Evolutionary conservation across 2,888 invertebrate genomes (phyloP).

Genomic region (Tiphia femorata): DNA sequence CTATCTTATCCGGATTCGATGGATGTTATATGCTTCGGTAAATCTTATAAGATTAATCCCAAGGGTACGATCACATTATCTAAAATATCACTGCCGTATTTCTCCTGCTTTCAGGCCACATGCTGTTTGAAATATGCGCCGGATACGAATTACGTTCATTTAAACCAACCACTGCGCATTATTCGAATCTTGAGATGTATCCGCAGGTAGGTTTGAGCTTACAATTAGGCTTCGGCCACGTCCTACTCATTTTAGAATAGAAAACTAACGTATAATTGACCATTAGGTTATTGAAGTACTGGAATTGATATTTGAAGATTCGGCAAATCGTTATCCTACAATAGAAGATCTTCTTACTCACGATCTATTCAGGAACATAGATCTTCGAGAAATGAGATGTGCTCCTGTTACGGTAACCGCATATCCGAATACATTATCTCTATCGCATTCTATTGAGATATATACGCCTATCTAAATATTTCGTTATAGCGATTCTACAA

Average conservation of each 20-base stretch:
- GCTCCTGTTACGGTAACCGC: slow-evolving; percentile 80
- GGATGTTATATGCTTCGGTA: slow-evolving; percentile 82
- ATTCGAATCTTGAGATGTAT: slow-evolving; percentile 78
- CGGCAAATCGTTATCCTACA: slow-evolving; percentile 77
- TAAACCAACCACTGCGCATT: slow-evolving; percentile 80
- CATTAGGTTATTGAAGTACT: slow-evolving; percentile 82
- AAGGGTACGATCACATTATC: neutral
- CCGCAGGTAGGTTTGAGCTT: slow-evolving; percentile 76
- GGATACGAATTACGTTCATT: slow-evolving; percentile 85
- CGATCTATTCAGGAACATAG: slow-evolving; percentile 89
- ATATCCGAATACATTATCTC: neutral
- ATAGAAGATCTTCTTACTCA: slow-evolving; percentile 86
- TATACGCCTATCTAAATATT: no score
- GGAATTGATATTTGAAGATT: slow-evolving; percentile 81
- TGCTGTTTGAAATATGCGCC: slow-evolving; percentile 93
- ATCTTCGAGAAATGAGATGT: slow-evolving; percentile 88
- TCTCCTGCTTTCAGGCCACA: slow-evolving; percentile 72
- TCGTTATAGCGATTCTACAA: neutral
- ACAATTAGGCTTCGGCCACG: neutral
- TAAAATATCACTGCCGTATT: neutral
- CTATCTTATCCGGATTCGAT: slow-evolving; percentile 71
- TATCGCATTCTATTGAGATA: no score
- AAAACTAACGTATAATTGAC: neutral
- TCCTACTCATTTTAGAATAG: neutral
- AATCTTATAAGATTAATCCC: neutral